Evolutionary conservation across 1,140 invertebrate genomes (phyloP), one percentile per base, ranked within the genome.

Genomic region (Aphaenogaster rudis): DNA sequence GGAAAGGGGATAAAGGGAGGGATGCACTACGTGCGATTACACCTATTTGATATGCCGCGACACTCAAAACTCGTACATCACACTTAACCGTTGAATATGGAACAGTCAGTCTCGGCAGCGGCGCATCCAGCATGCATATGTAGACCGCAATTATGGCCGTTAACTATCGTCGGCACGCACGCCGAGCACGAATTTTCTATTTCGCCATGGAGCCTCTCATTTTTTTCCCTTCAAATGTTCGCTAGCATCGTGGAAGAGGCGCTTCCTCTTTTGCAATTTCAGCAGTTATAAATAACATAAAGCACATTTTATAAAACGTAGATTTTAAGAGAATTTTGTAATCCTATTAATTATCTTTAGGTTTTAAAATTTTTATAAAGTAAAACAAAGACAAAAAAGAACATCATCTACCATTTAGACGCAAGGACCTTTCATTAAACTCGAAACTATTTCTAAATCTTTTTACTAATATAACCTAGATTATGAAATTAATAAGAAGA

Each of bases 41-140:
- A 88, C 91, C 93, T 94, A 94, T 93, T 94, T 94, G 93, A 94
- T 94, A 94, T 94, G 94, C 93, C 91, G 89, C 92, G 91, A 92
- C 92, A 92, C 92, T 93, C 93, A 94, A 94, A 94, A 94, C 93
- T 94, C 94, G 93, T 94, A 94, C 92, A 94, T 94, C 94, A 94
- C 92, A 94, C 93, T 94, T 94, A 94, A 94, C 93, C 92, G 94
- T 93, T 94, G 94, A 94, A 94, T 94, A 94, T 94, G 94, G 90
- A 94, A 94, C 92, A 93, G 92, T 91, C 87, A 88, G 85, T 86
- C 76, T 67, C 71, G 91, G 59, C 88, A 88, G 79, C 84, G 67
- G 80, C 86, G 85, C 89, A 92, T 93, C 91, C 91, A 90, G 85
- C 88, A 90, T 91, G 92, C 91, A 93, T 94, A 94, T 94, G 93